Evolutionary conservation across 2,888 invertebrate genomes (phyloP).

Genomic region (Cephus sareptanus): DNA sequence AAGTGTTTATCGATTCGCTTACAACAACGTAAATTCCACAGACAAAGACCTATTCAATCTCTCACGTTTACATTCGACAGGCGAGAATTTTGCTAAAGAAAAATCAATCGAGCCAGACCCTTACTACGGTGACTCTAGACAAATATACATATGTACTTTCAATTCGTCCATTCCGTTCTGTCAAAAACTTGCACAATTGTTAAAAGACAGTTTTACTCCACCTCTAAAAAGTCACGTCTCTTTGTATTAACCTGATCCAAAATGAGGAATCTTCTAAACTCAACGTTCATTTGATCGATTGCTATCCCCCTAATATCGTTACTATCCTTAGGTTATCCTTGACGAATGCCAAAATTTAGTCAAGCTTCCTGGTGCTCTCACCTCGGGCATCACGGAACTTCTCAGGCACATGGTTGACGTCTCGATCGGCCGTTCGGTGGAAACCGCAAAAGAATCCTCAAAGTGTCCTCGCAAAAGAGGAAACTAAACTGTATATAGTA

Average conservation of each 20-base stretch:
- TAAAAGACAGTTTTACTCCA: not conserved
- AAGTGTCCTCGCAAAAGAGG: too few species aligned
- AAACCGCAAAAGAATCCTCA: not conserved
- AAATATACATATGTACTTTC: not conserved
- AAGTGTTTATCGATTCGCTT: not conserved
- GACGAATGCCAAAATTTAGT: not conserved
- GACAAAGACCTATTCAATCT: not conserved
- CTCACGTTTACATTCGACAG: not conserved
- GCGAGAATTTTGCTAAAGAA: not conserved
- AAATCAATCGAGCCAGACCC: not conserved
- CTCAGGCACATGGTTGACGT: conserved; percentile 51
- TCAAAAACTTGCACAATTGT: not conserved
- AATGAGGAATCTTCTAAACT: not conserved
- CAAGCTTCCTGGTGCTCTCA: conserved; percentile 37
- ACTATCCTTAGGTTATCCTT: not conserved
- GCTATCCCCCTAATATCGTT: not conserved
- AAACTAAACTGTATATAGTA: too few species aligned
- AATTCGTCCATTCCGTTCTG: not conserved
- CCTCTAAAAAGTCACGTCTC: not conserved
- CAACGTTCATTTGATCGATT: not conserved
- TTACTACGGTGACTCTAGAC: not conserved
- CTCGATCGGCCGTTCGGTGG: conserved; percentile 43
- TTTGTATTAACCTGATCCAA: not conserved
- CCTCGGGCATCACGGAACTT: conserved; percentile 58
- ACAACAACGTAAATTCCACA: not conserved